Percentiles rank a stretch among this genome's conserved stretches.
Conservation (phyloP, 2,888 invertebrate species). For the Phengaris arion region DNA sequence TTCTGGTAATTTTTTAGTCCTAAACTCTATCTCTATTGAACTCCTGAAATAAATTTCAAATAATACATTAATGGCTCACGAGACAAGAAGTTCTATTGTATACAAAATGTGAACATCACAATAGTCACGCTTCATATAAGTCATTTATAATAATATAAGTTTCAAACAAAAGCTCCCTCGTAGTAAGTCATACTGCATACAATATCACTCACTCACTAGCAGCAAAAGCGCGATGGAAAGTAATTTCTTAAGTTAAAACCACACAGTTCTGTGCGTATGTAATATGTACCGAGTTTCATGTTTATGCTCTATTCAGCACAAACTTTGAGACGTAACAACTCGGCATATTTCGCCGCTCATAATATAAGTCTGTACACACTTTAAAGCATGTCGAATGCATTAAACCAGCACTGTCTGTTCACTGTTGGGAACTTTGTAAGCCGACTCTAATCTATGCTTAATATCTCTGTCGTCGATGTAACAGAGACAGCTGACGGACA, state of each 20-base stretch:
- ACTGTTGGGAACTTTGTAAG: neutral
- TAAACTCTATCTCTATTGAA: too few species aligned
- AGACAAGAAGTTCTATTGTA: too few species aligned
- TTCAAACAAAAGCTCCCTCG: neutral
- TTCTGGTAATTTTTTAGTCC: too few species aligned
- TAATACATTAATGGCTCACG: too few species aligned
- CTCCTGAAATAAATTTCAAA: too few species aligned
- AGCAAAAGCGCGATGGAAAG: slow-evolving; percentile 17
- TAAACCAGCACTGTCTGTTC: slow-evolving; percentile 18
- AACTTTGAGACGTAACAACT: slow-evolving; percentile 37
- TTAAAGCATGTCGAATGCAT: slow-evolving; percentile 24
- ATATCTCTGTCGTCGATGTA: slow-evolving; percentile 21
- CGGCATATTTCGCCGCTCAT: slow-evolving; percentile 30
- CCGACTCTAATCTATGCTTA: slow-evolving; percentile 11
- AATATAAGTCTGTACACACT: slow-evolving; percentile 30
- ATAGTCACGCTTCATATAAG: neutral
- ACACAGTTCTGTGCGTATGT: slow-evolving; percentile 26
- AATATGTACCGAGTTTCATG: slow-evolving; percentile 32
- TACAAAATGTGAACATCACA: neutral
- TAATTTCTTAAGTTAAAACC: slow-evolving; percentile 28
- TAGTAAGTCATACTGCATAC: neutral
- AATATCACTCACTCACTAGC: neutral
- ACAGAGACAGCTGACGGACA: slow-evolving; percentile 13
- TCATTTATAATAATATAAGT: neutral
- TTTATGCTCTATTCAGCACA: slow-evolving; percentile 35